These are phyloP conservation scores for Silurus aristotelis DNA, from an alignment of 2,797 vertebrate species.

Conservation along the genomic window DNA sequence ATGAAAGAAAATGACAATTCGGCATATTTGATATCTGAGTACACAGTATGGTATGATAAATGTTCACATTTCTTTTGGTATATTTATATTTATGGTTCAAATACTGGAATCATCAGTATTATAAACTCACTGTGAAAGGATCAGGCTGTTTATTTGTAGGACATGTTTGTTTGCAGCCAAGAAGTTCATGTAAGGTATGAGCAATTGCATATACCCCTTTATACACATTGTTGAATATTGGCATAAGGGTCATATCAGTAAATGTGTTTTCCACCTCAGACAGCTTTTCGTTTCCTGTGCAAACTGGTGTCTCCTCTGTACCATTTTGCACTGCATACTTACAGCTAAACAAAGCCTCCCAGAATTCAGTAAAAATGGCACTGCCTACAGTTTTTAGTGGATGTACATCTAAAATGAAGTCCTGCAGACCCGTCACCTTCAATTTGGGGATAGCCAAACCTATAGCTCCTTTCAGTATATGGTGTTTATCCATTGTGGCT, in stretches of 20 bases:
- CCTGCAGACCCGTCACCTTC: constrained; percentile 65
- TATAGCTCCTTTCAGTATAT: constrained; percentile 70
- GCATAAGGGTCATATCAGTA: constrained; percentile 71
- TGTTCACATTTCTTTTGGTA: no score
- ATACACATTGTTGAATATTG: constrained; percentile 70
- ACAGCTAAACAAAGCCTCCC: constrained; percentile 70
- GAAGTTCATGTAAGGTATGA: constrained; percentile 65
- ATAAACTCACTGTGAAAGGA: constrained; percentile 63
- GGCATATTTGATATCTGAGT: no score
- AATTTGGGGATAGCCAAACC: constrained; percentile 71
- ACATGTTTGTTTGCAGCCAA: constrained; percentile 66
- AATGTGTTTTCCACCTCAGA: constrained; percentile 62
- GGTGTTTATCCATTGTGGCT: constrained; percentile 58
- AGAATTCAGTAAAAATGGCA: constrained; percentile 65
- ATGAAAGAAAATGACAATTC: not conserved
- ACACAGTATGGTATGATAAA: no score
- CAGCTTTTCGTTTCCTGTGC: constrained; percentile 65
- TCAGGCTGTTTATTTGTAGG: constrained; percentile 53
- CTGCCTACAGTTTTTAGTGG: constrained; percentile 61
- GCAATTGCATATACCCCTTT: constrained; percentile 72
- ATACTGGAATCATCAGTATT: not conserved
- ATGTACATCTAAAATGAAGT: constrained; percentile 67
- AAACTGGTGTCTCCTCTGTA: constrained; percentile 41
- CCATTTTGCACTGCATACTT: constrained; percentile 28
- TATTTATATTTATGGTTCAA: no score